phyloP scores from a whole-genome alignment of 2,888 invertebrate species.

The Eristalis arbustorum region DNA sequence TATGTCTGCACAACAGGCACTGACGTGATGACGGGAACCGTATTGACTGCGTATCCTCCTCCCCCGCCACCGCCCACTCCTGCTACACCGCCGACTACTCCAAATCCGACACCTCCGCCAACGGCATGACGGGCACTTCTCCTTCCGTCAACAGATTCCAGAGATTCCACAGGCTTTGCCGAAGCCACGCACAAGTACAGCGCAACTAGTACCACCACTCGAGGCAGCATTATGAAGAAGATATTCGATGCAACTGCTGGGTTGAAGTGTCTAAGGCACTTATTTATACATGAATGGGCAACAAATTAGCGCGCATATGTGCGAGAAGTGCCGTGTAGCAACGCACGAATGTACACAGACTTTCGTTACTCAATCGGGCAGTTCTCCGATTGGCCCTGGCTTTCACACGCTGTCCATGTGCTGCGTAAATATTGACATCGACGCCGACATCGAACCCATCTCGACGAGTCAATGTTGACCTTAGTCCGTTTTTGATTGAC shows the following conservation, averaged over 20 bases:
- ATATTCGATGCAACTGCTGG: slow-evolving; percentile 29
- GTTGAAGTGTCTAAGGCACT: slow-evolving; percentile 9
- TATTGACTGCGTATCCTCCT: slow-evolving; percentile 31
- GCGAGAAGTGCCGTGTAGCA: slow-evolving; percentile 1
- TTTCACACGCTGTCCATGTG: not conserved
- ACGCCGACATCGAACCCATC: not conserved
- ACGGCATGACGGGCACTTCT: not conserved
- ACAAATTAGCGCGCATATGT: not conserved
- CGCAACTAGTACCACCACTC: slow-evolving; percentile 17
- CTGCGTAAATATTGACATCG: slow-evolving; percentile 39
- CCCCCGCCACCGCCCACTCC: slow-evolving; percentile 12
- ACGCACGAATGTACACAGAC: not conserved
- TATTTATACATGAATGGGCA: slow-evolving; percentile 50
- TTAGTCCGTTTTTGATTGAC: not conserved
- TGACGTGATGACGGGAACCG: slow-evolving; percentile 40
- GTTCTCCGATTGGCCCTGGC: slow-evolving; percentile 21
- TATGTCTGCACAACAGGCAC: slow-evolving; percentile 59
- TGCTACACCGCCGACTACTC: slow-evolving; percentile 21
- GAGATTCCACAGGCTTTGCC: not conserved
- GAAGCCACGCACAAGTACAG: not conserved
- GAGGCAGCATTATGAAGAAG: slow-evolving; percentile 33
- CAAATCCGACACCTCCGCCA: slow-evolving; percentile 33
- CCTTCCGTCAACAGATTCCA: slow-evolving; percentile 10
- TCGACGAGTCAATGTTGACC: slow-evolving; percentile 21
- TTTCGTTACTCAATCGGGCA: slow-evolving; percentile 15